Conservation (phyloP, 2,113 vertebrate genomes). For the Nesogale talazaci region DNA sequence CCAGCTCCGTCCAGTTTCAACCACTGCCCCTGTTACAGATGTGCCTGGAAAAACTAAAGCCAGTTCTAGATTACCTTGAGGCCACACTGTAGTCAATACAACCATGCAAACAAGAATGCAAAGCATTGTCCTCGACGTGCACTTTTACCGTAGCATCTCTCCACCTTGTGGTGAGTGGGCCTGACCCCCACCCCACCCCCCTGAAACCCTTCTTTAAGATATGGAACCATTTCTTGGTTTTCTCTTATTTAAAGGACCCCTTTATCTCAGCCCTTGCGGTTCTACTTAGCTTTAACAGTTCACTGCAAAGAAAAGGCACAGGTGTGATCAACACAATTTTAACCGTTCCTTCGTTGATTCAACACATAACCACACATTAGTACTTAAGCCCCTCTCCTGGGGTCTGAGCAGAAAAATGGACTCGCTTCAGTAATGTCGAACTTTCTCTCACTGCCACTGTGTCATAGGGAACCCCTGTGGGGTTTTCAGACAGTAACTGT, state of each 20-base stretch:
- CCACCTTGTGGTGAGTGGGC: neutral
- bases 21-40: neutral
- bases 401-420: neutral
- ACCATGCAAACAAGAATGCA: neutral
- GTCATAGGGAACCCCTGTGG: too few relatives aligned
- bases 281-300: neutral
- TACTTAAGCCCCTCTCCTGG: neutral
- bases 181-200: too few relatives aligned
- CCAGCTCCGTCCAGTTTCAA: neutral
- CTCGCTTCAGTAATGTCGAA: neutral
- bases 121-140: neutral
- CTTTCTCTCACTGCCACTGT: too few relatives aligned
- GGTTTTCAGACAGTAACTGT: too few relatives aligned
- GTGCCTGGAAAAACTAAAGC: neutral
- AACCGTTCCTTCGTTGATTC: neutral
- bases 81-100: neutral
- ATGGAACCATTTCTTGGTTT: neutral
- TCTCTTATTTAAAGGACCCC: neutral
- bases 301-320: neutral
- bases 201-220: neutral
- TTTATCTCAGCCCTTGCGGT: neutral
- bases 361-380: neutral
- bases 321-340: neutral
- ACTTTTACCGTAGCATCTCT: neutral
- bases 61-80: neutral